These are phyloP conservation scores for Anaspis maculata DNA, from an alignment of 2,888 invertebrate genomes.

Conservation along the genomic window DNA sequence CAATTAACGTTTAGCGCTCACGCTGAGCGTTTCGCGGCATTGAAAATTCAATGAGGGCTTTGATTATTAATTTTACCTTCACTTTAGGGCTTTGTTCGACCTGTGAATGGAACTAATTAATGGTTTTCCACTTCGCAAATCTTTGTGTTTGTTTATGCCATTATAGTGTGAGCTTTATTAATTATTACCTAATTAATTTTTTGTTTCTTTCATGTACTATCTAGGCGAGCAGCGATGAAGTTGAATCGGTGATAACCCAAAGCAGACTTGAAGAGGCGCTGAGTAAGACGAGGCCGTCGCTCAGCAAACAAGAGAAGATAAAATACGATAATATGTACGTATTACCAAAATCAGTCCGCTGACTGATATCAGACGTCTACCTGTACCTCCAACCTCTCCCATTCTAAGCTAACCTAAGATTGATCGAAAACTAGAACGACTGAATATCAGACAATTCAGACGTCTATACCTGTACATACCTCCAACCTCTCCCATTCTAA, in stretches of 20 bases:
- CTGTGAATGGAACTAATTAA: constrained; percentile 13
- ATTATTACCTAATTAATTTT: too few species aligned
- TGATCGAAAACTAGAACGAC: too few species aligned
- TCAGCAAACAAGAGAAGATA: constrained; percentile 57
- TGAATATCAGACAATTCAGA: too few species aligned
- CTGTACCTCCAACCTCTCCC: too few species aligned
- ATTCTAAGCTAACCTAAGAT: too few species aligned
- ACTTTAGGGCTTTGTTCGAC: constrained; percentile 11
- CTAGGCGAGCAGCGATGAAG: too few species aligned
- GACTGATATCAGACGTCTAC: too few species aligned
- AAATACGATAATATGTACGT: constrained; percentile 72
- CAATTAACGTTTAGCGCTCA: constrained; percentile 15
- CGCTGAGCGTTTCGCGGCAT: constrained; percentile 16
- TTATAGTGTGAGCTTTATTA: too few species aligned
- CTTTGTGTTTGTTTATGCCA: constrained; percentile 1
- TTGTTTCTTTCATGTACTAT: too few species aligned
- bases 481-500: too few species aligned
- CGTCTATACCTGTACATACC: too few species aligned
- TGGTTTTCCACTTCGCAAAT: constrained; percentile 6
- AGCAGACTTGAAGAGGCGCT: constrained; percentile 60
- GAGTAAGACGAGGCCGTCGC: constrained; percentile 66
- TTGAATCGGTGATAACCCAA: constrained; percentile 44
- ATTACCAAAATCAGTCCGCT: constrained; percentile 30
- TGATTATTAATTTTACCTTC: constrained; percentile 20
- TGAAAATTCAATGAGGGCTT: constrained; percentile 20